These are phyloP conservation scores for Petrophora chlorosata DNA, from an alignment of 2,888 invertebrate species.

Conservation along the genomic window DNA sequence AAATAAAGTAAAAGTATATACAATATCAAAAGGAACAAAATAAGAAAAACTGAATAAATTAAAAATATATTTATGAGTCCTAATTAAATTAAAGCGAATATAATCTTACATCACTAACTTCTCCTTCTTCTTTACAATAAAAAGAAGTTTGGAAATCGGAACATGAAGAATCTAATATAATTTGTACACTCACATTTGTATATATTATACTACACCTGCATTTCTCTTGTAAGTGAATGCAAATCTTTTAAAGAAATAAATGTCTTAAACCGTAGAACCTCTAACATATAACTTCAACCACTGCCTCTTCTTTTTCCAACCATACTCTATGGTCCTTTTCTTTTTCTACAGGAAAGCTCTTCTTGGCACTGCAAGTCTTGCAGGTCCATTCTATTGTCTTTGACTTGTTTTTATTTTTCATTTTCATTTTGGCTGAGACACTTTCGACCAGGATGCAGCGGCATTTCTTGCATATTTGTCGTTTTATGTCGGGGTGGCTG, in stretches of 20 bases:
- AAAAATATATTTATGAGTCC: no score
- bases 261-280: not conserved
- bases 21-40: no score
- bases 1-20: no score
- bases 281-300: slow-evolving; percentile 68
- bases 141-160: no score
- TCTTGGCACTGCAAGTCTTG: slow-evolving; percentile 55
- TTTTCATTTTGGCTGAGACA: slow-evolving; percentile 76
- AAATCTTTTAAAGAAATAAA: not conserved
- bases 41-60: no score
- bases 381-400: slow-evolving; percentile 77
- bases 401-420: slow-evolving; percentile 69
- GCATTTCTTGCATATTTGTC: slow-evolving; percentile 85
- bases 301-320: slow-evolving; percentile 78
- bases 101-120: no score
- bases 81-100: no score
- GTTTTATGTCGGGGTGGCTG: slow-evolving; percentile 85
- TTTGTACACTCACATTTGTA: no score
- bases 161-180: no score
- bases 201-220: no score
- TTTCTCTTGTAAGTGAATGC: no score
- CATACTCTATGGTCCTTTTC: slow-evolving; percentile 74
- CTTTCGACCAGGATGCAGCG: slow-evolving; percentile 78
- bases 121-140: no score
- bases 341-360: slow-evolving; percentile 53